Evolutionary conservation across 2,797 vertebrate genomes (phyloP).

Genomic region (Florisuga fusca): DNA sequence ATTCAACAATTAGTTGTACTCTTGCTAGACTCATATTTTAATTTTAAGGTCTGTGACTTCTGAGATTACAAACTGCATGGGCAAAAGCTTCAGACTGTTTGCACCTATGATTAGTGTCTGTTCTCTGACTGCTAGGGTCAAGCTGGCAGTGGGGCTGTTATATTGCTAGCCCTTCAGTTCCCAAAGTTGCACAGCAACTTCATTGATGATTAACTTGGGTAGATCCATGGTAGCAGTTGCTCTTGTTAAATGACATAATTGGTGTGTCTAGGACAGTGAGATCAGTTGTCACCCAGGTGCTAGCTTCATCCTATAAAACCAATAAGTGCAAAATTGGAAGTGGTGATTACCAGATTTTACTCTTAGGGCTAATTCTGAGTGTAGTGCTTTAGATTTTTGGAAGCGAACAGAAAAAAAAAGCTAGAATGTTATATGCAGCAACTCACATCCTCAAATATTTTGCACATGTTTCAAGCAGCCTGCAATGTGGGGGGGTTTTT

Average conservation of each 20-base stretch:
- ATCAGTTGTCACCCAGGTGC: background rate
- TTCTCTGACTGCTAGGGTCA: background rate
- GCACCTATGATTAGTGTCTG: accelerated
- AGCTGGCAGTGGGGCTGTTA: background rate
- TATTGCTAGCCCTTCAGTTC: background rate
- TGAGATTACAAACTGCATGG: background rate
- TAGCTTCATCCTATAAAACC: background rate
- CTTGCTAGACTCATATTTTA: background rate
- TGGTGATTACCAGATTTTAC: background rate
- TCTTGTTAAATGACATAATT: background rate
- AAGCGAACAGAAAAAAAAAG: background rate
- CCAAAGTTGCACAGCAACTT: background rate
- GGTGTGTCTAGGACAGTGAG: accelerated
- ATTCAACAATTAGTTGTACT: background rate
- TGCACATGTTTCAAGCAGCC: background rate
- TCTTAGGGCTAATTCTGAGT: background rate
- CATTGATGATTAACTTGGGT: background rate
- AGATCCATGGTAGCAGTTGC: background rate
- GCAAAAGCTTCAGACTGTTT: background rate
- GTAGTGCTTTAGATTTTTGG: background rate
- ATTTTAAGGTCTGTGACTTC: background rate
- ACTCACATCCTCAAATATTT: background rate
- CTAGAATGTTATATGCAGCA: background rate
- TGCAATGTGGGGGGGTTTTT: accelerated
- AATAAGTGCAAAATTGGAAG: background rate